phyloP scores from a whole-genome alignment of 2,797 vertebrate species.

The Dallia pectoralis region DNA sequence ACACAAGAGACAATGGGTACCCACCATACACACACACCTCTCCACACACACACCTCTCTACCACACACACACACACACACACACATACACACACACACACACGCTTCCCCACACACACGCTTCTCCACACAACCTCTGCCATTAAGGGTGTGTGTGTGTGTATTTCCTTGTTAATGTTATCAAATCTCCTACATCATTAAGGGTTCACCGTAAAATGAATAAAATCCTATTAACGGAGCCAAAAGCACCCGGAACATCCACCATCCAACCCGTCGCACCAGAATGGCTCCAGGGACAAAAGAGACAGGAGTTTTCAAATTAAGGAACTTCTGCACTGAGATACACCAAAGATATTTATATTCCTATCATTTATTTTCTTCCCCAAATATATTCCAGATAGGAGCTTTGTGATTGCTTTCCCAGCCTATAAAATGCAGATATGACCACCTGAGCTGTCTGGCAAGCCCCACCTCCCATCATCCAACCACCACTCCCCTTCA shows the following conservation, averaged over 20 bases:
- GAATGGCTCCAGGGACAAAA: neutral
- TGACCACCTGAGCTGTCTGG: constrained; percentile 56
- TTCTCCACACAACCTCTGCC: constrained; percentile 26
- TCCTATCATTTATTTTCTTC: constrained; percentile 11
- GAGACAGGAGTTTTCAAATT: neutral
- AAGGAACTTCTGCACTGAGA: constrained; percentile 1
- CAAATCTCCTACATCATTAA: constrained; percentile 5
- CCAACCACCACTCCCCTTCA: neutral
- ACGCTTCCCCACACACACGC: neutral
- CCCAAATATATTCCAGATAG: constrained; percentile 24
- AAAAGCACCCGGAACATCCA: neutral
- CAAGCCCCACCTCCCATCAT: neutral
- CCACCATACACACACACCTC: neutral
- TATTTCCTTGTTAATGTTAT: neutral
- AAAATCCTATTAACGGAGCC: neutral
- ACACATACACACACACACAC: neutral
- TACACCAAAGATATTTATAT: constrained; percentile 14
- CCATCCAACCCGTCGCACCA: neutral
- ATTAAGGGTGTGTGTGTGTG: neutral
- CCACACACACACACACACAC: constrained; percentile 18
- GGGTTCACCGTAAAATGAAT: neutral
- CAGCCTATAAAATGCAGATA: constrained; percentile 64
- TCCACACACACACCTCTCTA: neutral
- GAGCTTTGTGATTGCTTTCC: constrained; percentile 57
- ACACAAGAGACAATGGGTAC: neutral